phyloP scores from a whole-genome alignment of 2,888 invertebrate genomes.

The Dryocosmus kuriphilus region DNA sequence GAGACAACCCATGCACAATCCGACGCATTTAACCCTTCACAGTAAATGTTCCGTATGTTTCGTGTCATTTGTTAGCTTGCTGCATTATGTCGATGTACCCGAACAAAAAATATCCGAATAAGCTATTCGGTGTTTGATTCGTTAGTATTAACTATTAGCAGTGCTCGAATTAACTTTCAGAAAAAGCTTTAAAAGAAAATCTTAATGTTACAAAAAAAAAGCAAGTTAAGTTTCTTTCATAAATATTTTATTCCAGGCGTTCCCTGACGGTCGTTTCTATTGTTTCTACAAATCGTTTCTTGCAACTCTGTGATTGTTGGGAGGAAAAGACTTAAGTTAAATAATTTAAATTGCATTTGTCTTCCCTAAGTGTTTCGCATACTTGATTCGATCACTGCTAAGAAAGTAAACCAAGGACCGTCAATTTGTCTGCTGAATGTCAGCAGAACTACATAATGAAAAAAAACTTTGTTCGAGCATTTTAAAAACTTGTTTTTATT shows the following conservation, averaged over 20 bases:
- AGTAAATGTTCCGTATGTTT: slow-evolving; percentile 67
- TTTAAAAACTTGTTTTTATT: slow-evolving; percentile 10
- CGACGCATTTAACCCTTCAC: slow-evolving; percentile 62
- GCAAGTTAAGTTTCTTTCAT: slow-evolving; percentile 29
- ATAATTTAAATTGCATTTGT: slow-evolving; percentile 23
- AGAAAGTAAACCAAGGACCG: slow-evolving; percentile 25
- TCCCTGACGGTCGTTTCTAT: slow-evolving; percentile 3
- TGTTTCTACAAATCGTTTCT: background rate
- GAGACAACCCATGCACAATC: slow-evolving; percentile 55
- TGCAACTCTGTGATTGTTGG: slow-evolving; percentile 16
- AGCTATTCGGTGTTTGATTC: slow-evolving; percentile 21
- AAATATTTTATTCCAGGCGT: slow-evolving; percentile 23
- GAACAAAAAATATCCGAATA: slow-evolving; percentile 54
- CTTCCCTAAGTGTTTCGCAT: slow-evolving; percentile 7
- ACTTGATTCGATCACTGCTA: slow-evolving; percentile 37
- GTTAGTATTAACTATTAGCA: slow-evolving; percentile 37
- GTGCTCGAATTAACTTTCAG: slow-evolving; percentile 20
- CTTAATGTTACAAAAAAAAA: background rate
- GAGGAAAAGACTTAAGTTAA: slow-evolving; percentile 19
- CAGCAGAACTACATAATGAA: background rate
- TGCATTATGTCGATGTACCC: slow-evolving; percentile 60
- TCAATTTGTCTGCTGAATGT: slow-evolving; percentile 1
- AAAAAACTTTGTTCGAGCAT: background rate
- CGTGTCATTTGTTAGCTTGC: slow-evolving; percentile 66
- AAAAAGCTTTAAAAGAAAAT: background rate